Percentiles rank a stretch among this genome's conserved stretches.
Conservation (phyloP, 2,888 invertebrate species). For the Hemistola chrysoprasaria region DNA sequence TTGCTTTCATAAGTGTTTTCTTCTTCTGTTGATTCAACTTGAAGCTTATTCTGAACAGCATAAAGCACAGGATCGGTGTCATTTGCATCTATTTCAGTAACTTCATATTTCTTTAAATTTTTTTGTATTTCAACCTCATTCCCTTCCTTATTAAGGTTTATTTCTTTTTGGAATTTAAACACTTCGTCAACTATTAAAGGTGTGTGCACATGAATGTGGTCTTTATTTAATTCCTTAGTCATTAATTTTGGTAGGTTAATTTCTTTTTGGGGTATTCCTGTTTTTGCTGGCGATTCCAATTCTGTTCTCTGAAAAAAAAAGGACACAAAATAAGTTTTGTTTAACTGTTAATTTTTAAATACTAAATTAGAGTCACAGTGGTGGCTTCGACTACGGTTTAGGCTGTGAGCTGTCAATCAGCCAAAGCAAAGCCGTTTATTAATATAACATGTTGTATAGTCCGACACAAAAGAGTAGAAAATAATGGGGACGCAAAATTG, state of each 20-base stretch:
- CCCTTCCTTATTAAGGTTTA: slow-evolving; percentile 4
- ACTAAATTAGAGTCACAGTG: no score
- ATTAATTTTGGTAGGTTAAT: slow-evolving; percentile 23
- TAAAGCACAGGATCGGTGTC: slow-evolving; percentile 14
- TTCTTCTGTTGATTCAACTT: slow-evolving; percentile 10
- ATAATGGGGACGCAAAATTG: no score
- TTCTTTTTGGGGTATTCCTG: slow-evolving; percentile 16
- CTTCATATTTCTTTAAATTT: slow-evolving; percentile 10
- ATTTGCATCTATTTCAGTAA: no score
- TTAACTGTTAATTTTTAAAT: background rate
- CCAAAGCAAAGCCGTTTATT: no score
- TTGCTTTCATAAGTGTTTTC: slow-evolving; percentile 4
- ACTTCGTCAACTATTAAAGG: slow-evolving; percentile 55
- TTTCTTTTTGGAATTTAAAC: slow-evolving; percentile 34
- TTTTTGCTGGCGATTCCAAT: slow-evolving; percentile 18
- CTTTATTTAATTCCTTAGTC: slow-evolving; percentile 21
- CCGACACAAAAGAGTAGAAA: no score
- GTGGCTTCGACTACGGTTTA: no score
- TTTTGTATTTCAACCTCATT: slow-evolving; percentile 15
- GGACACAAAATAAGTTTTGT: background rate
- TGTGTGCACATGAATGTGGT: slow-evolving; percentile 27
- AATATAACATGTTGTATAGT: no score
- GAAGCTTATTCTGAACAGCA: slow-evolving; percentile 13
- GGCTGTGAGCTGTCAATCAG: no score
- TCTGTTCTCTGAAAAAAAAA: slow-evolving; percentile 39